Evolutionary conservation across 2,113 vertebrate genomes (phyloP).

Genomic region (Lycocorax pyrrhopterus): DNA sequence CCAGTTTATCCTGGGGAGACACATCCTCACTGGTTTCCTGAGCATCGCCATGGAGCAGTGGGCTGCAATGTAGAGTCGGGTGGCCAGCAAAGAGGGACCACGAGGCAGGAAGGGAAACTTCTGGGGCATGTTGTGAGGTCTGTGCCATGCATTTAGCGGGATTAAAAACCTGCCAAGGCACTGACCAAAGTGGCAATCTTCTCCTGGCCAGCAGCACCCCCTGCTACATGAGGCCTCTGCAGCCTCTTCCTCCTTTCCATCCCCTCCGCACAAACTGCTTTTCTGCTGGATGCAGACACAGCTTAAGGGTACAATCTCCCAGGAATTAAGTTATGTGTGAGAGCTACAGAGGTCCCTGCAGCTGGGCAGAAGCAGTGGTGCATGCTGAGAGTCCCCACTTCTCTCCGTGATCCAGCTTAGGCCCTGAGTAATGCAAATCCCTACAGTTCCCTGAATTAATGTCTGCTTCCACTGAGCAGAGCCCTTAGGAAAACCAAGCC

Average conservation of each 20-base stretch:
- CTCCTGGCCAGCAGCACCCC: neutral
- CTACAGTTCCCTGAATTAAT: neutral
- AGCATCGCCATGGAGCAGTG: neutral
- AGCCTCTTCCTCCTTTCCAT: neutral
- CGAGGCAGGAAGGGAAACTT: neutral
- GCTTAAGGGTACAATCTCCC: neutral
- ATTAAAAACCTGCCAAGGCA: neutral
- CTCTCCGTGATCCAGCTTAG: neutral
- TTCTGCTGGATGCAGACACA: neutral
- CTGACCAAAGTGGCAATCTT: neutral
- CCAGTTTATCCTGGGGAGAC: neutral
- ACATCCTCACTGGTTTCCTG: neutral
- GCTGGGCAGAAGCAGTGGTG: neutral
- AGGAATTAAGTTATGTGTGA: neutral
- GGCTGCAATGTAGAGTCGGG: fast-evolving
- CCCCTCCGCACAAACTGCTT: neutral
- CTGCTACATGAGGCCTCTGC: neutral
- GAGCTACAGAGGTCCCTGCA: neutral
- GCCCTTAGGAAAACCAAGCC: neutral
- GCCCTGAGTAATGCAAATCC: neutral
- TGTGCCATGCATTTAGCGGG: neutral
- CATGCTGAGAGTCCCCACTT: neutral
- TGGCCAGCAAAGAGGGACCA: neutral
- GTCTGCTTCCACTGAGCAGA: neutral
- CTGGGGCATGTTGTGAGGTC: neutral